Conservation (phyloP, 2,113 vertebrate genomes). For the Rhabdornis inornatus region DNA sequence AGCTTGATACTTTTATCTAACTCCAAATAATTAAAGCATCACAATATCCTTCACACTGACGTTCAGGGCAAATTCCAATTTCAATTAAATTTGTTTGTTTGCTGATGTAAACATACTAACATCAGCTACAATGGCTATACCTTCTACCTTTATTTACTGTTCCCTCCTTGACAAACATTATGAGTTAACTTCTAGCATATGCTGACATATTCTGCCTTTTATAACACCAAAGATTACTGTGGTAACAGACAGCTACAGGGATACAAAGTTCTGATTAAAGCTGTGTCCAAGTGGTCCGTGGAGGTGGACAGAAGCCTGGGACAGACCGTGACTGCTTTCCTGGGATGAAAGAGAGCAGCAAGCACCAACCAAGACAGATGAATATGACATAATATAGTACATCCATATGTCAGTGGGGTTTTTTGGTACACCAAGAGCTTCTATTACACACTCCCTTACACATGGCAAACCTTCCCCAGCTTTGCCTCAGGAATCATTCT, state of each 20-base stretch:
- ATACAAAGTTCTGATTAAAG: conserved; percentile 12
- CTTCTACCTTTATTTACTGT: not conserved
- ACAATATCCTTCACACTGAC: not conserved
- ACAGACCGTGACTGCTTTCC: not conserved
- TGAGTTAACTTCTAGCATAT: not conserved
- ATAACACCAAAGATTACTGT: not conserved
- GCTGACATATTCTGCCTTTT: not conserved
- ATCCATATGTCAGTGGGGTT: not conserved
- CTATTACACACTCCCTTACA: not conserved
- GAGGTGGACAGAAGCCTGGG: not conserved
- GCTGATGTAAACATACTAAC: not conserved
- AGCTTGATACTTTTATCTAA: conserved; percentile 8
- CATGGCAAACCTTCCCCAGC: not conserved
- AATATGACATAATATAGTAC: not conserved
- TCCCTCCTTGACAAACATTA: not conserved
- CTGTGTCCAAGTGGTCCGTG: accelerated
- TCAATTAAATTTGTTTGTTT: not conserved
- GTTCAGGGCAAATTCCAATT: not conserved
- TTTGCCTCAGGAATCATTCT: not conserved
- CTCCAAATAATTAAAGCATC: conserved; percentile 18
- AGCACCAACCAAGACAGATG: not conserved
- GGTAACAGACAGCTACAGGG: not conserved
- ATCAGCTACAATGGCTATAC: not conserved
- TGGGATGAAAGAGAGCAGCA: not conserved
- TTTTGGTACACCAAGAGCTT: not conserved